Conservation (phyloP, 2,797 vertebrate genomes). For the Craterocephalus amniculus region DNA sequence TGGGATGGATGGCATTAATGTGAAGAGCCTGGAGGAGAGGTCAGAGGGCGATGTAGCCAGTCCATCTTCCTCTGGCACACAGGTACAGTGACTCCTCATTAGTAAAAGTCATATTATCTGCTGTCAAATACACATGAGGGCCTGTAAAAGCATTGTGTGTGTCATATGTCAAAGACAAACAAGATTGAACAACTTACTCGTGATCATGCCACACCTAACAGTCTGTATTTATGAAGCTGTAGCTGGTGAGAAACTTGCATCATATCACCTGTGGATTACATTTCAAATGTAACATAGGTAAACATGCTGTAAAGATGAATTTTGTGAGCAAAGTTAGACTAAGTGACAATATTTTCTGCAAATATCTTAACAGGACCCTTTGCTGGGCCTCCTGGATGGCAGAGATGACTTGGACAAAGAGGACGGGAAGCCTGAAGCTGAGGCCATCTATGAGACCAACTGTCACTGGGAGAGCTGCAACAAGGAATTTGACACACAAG, state of each 20-base stretch:
- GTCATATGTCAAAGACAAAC: background rate
- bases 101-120: background rate
- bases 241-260: background rate
- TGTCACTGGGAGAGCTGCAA: constrained; percentile 96
- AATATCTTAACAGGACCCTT: constrained; percentile 85
- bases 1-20: constrained; percentile 84
- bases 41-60: constrained; percentile 94
- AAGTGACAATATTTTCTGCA: background rate
- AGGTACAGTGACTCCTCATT: constrained; percentile 80
- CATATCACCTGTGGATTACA: background rate
- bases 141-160: background rate
- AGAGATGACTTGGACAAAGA: constrained; percentile 95
- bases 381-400: constrained; percentile 91
- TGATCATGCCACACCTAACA: background rate
- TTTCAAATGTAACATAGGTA: background rate
- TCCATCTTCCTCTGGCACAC: constrained; percentile 93
- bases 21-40: constrained; percentile 90
- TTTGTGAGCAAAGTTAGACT: background rate
- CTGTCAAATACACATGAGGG: background rate
- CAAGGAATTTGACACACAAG: constrained; percentile 97
- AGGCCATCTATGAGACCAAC: constrained; percentile 95
- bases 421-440: constrained; percentile 92
- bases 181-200: background rate
- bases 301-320: background rate
- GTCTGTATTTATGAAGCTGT: background rate